A percentile compares a stretch with the other conserved stretches of the same genome.
These are phyloP conservation scores for Antheraea assamensis DNA, from an alignment of 2,888 invertebrate species.

Conservation along the genomic window DNA sequence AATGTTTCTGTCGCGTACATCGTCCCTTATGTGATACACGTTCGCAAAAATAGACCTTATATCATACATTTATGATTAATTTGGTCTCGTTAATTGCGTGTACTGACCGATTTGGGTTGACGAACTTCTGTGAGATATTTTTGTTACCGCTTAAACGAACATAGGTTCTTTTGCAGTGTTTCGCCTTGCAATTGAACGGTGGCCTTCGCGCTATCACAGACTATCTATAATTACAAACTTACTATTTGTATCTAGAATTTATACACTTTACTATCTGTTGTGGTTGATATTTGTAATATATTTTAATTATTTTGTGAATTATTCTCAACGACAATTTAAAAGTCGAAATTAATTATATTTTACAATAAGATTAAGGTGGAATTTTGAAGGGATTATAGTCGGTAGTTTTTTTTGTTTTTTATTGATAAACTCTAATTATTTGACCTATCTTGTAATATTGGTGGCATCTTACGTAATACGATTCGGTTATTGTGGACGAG, in stretches of 20 bases:
- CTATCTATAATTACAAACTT: slow-evolving; percentile 15
- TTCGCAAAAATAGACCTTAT: slow-evolving; percentile 29
- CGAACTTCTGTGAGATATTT: slow-evolving; percentile 65
- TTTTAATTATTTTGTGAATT: no score
- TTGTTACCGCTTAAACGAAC: slow-evolving; percentile 40
- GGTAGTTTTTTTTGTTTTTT: no score
- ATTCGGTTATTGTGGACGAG: no score
- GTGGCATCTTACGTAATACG: no score
- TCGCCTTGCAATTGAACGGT: slow-evolving; percentile 37
- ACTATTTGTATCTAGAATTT: slow-evolving; percentile 14
- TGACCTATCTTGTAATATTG: no score
- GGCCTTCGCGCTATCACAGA: slow-evolving; percentile 59
- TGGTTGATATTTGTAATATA: neutral
- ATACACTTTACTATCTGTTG: neutral
- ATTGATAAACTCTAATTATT: no score
- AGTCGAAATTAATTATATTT: no score
- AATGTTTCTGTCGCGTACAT: slow-evolving; percentile 53
- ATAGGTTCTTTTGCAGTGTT: neutral
- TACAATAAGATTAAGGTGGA: no score
- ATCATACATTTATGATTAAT: slow-evolving; percentile 29
- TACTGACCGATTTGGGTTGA: slow-evolving; percentile 57
- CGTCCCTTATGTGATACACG: slow-evolving; percentile 26
- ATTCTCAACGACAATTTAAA: no score
- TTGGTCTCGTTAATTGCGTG: slow-evolving; percentile 44
- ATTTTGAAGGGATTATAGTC: no score